Evolutionary conservation across 2,888 invertebrate species (phyloP).

Genomic region (Drosophila histrio): DNA sequence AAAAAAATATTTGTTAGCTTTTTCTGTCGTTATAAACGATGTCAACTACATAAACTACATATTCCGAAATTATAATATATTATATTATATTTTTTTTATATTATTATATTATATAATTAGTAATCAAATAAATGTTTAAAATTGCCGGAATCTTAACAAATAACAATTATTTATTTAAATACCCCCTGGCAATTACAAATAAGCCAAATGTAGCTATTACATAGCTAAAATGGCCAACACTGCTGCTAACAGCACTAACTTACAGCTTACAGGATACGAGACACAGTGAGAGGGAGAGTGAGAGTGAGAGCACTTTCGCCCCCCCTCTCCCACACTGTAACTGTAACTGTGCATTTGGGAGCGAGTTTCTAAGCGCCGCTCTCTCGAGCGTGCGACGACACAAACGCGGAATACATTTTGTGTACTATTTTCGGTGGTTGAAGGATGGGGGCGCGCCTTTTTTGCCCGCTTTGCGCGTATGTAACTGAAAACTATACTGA

Average conservation of each 20-base stretch:
- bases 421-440: constrained; percentile 62
- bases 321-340: constrained; percentile 3
- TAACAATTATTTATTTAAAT: no score
- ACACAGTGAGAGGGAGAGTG: neutral
- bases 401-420: constrained; percentile 64
- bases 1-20: no score
- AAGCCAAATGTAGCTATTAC: no score
- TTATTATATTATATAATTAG: no score
- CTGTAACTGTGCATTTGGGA: constrained; percentile 12
- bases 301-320: neutral
- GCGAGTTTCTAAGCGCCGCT: neutral
- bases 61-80: no score
- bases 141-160: no score
- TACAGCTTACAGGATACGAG: neutral
- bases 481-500: constrained; percentile 74
- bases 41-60: no score
- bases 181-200: no score
- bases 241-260: neutral
- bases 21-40: no score
- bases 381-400: constrained; percentile 13
- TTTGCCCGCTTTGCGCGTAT: constrained; percentile 66
- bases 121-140: no score
- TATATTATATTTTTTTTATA: no score
- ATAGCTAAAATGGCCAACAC: no score
- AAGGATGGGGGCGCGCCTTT: constrained; percentile 61